Base-by-base conservation (phyloP, 2,113 vertebrate species). In the Leptobrachium ailaonicum region DNA sequence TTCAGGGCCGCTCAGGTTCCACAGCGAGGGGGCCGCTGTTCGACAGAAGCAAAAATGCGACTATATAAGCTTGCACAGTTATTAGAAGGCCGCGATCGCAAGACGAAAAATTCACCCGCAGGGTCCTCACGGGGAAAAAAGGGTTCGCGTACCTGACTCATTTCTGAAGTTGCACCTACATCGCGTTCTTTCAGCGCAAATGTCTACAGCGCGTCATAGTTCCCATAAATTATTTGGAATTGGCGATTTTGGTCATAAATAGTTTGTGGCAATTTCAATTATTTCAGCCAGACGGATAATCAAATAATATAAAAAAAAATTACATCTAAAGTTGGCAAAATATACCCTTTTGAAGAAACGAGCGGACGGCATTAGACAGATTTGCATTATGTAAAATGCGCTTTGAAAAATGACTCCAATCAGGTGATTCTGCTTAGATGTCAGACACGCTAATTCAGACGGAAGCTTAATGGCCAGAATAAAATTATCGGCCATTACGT, bases 241-340 rank as follows among this genome's bases (percentile, higher is more conserved):
- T 4, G 41, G 6, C 45, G 20, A 11, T 45, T 45, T 13, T 14
- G 20, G 7, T 44, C 44, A 54, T 76, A 47, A 54, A 76, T 53
- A 20, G 11, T 76, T 13, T 68, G 9, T n/a, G 41, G 53, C 68
- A 50, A 12, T 41, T 73, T 58, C 12, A 73, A 58, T 73, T 73
- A 68, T 76, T 66, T n/a, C 75, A 54, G 1, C 14, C 40, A 32
- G 41, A 41, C 66, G 50, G 40, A 68, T 76, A 67, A 76, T 76
- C 68, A 68, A 67, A 58, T 68, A 68, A 76, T 68, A 68, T 68
- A 53, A 42, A 60, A 74, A 43, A 67, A 43, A 0, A n/a, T n/a
- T n/a, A n/a, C 76, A 58, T 47, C 50, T 70, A 44, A 64, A 71
- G 71, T 71, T 71, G 76, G 68, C 41, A 71, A 79, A 71, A 4